Base-by-base conservation (phyloP, 2,888 invertebrate genomes). In the Tetramorium bicarinatum region DNA sequence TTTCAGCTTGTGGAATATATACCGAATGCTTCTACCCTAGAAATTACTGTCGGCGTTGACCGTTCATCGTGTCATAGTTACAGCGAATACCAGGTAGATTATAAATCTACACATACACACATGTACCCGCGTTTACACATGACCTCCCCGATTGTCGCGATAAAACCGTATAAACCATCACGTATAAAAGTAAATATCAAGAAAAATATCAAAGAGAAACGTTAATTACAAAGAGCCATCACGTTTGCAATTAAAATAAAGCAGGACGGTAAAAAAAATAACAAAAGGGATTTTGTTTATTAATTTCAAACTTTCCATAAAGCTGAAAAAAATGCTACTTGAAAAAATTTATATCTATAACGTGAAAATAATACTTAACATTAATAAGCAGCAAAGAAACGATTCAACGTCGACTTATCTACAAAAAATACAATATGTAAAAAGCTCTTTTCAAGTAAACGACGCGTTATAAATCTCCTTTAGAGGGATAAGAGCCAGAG, bases 1-100 rank as follows among this genome's bases (percentile, higher is more conserved):
- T 90, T 91, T 90, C 88, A 87, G 82, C 85, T 86, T 87, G 85
- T 85, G 85, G 82, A 89, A 89, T 91, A 91, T 91, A 91, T 91
- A 91, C 91, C 85, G 90, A 77, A 76, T 82, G 56, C 72, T 86
- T 82, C 87, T 88, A 87, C 87, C 89, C 88, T 85, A 87, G 88
- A 85, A 91, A 91, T 92, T 91, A 92, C 90, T 87, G 86, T 87
- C 88, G 86, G 56, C 82, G 85, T 83, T 88, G 85, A 88, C 89
- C 89, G 86, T 89, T 85, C 81, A 80, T 83, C 85, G 80, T 85
- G 82, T 82, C 85, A 71, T 74, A 59, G 74, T 61, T 56, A 75
- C 80, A 66, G 67, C 75, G 72, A 84, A 85, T 85, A 81, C 79
- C 76, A 59, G 71, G 81, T 82, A 80, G 89, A 89, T 88, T 88